Base-by-base conservation (phyloP, 2,888 invertebrate species). In the Apotomis turbidana region DNA sequence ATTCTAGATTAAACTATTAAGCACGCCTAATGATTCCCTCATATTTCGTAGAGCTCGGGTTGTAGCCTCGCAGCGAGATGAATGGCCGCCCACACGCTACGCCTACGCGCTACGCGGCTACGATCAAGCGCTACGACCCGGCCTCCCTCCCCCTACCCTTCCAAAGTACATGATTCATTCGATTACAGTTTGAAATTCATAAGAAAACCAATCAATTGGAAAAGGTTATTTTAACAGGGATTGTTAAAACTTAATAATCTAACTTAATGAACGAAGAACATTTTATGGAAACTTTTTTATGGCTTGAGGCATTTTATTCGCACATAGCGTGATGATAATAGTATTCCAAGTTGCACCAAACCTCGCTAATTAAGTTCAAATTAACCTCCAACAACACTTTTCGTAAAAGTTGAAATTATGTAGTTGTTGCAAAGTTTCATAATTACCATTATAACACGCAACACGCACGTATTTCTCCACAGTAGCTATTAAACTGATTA, bases 21-120 rank as follows among this genome's bases (percentile, higher is more conserved):
- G 12, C 41, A 13, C 3, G 15, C 12, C 52, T 64, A 64, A 64
- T 52, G 54, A 55, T 44, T 55, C 44, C 6, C 64, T 55, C 64
- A 44, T 64, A 64, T 64, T 55, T 46, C 64, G 46, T 10, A 67
- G 67, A 36, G 27, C 67, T 58, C 67, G 67, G 36, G 13, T 51
- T 2, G 27, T 27, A 27, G 51, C 46, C 13, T n/a, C 38, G 55
- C 57, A 64, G 71, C 70, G 76, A 76, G 75, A 81, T 82, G 84
- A 86, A 86, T 86, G 84, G 76, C 77, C 82, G 75, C 84, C 85
- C 77, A 86, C 87, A 77, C 78, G 75, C 79, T 82, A 84, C 81
- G 79, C 83, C 85, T 77, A 85, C 87, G 81, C 78, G 78, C 81
- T 83, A 87, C 85, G 80, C 76, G 75, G 66, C 67, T 73, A 75